phyloP scores from a whole-genome alignment of 2,113 vertebrate species.

The Halichoerus grypus region DNA sequence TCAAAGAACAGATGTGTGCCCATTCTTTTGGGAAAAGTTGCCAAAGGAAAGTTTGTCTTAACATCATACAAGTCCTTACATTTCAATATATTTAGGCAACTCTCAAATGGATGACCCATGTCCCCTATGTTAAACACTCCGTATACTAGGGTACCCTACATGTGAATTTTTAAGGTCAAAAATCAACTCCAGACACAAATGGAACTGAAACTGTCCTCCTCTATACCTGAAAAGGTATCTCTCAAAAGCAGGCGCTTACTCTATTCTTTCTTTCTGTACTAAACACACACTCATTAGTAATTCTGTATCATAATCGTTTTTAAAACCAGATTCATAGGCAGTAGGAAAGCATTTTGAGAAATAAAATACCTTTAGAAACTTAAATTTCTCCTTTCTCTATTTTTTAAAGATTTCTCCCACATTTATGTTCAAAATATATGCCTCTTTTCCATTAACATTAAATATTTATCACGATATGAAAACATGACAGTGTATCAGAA shows the following conservation, averaged over 20 bases:
- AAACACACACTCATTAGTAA: slow-evolving; percentile 16
- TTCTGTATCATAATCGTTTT: slow-evolving; percentile 52
- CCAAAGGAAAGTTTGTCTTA: background rate
- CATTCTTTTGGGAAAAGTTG: background rate
- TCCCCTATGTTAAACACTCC: background rate
- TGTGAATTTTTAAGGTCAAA: background rate
- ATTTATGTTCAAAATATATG: slow-evolving; percentile 66
- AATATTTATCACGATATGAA: slow-evolving; percentile 77
- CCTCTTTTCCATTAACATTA: slow-evolving; percentile 78
- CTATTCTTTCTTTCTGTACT: background rate
- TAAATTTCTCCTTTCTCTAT: slow-evolving; percentile 62
- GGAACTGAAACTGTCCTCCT: background rate
- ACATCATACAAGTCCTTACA: background rate
- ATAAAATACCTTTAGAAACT: slow-evolving; percentile 67
- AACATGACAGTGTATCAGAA: slow-evolving; percentile 70
- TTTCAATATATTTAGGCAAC: background rate
- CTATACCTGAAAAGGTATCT: background rate
- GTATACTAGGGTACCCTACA: background rate
- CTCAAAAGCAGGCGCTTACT: background rate
- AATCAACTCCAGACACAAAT: background rate
- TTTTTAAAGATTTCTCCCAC: slow-evolving; percentile 69
- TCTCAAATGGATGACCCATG: background rate
- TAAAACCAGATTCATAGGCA: slow-evolving; percentile 58
- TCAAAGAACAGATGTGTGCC: background rate
- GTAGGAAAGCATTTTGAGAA: slow-evolving; percentile 67